A percentile compares a stretch with the other conserved stretches of the same genome.
These are phyloP conservation scores for Uria lomvia DNA, from an alignment of 2,113 vertebrate species.

Conservation along the genomic window DNA sequence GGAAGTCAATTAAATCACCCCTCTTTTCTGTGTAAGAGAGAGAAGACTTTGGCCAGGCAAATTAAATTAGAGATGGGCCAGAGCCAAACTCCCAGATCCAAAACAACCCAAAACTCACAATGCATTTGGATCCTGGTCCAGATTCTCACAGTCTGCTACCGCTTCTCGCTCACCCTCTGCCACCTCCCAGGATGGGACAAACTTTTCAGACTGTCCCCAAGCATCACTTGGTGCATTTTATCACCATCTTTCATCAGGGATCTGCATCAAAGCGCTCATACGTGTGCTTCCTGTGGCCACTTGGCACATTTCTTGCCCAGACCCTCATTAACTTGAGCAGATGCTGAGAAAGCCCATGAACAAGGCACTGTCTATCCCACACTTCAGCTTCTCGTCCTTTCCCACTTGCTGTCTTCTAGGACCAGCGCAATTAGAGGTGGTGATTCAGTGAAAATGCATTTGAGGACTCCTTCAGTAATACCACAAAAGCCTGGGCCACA, in stretches of 20 bases:
- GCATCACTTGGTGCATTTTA: not conserved
- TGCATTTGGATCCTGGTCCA: not conserved
- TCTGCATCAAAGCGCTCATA: not conserved
- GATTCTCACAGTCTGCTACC: slow-evolving; percentile 16
- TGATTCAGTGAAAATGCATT: not conserved
- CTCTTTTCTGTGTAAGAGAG: not conserved
- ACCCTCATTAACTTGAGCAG: not conserved
- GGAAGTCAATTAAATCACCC: slow-evolving; percentile 22
- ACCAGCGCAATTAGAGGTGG: not conserved
- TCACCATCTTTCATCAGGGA: not conserved
- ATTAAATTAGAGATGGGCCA: slow-evolving; percentile 37
- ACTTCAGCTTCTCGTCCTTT: not conserved
- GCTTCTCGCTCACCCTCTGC: not conserved
- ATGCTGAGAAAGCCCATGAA: not conserved
- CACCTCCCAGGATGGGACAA: not conserved
- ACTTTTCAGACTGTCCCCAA: not conserved
- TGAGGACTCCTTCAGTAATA: not conserved
- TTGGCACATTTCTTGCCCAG: not conserved
- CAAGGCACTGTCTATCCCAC: not conserved
- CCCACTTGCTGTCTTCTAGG: not conserved
- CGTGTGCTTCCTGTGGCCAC: not conserved
- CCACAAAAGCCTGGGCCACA: not conserved
- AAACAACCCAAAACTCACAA: slow-evolving; percentile 10
- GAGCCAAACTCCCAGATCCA: slow-evolving; percentile 24
- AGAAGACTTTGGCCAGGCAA: slow-evolving; percentile 13